Percentiles rank a stretch among this genome's conserved stretches.
Evolutionary conservation across 1,140 invertebrate genomes (phyloP).

Genomic region (Anastatus disparis): DNA sequence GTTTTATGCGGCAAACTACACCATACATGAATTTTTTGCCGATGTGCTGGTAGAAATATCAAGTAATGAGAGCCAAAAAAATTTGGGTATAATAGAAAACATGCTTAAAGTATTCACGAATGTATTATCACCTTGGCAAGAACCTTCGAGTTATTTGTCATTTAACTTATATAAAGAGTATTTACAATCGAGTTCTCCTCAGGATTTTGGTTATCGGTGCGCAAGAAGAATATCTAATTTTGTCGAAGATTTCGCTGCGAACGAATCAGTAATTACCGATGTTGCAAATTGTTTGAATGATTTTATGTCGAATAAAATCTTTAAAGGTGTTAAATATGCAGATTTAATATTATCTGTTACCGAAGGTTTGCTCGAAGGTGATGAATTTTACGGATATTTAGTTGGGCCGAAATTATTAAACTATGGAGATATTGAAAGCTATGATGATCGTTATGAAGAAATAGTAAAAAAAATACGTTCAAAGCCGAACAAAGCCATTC

Average conservation of each 20-base stretch:
- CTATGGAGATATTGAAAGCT: background rate
- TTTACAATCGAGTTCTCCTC: background rate
- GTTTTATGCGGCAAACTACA: constrained; percentile 4
- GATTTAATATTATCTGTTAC: background rate
- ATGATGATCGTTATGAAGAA: constrained; percentile 5
- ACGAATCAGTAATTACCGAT: background rate
- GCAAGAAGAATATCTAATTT: background rate
- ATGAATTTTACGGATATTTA: constrained; percentile 2
- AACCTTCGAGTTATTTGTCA: background rate
- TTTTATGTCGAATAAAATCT: background rate
- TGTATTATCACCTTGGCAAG: background rate
- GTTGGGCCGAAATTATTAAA: background rate
- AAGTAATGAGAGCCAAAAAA: background rate
- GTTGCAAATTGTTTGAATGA: background rate
- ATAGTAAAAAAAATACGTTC: background rate
- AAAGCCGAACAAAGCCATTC: background rate
- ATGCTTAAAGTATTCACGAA: background rate
- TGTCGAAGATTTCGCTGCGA: background rate
- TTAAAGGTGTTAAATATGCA: background rate
- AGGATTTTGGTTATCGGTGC: background rate
- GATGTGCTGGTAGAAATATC: background rate
- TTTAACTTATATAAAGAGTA: constrained; percentile 21
- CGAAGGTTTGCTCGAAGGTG: background rate
- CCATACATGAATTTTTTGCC: background rate
- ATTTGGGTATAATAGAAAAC: background rate